Evolutionary conservation across 2,888 invertebrate genomes (phyloP), one percentile per base, ranked within the genome.

Genomic region (Achlya flavicornis): DNA sequence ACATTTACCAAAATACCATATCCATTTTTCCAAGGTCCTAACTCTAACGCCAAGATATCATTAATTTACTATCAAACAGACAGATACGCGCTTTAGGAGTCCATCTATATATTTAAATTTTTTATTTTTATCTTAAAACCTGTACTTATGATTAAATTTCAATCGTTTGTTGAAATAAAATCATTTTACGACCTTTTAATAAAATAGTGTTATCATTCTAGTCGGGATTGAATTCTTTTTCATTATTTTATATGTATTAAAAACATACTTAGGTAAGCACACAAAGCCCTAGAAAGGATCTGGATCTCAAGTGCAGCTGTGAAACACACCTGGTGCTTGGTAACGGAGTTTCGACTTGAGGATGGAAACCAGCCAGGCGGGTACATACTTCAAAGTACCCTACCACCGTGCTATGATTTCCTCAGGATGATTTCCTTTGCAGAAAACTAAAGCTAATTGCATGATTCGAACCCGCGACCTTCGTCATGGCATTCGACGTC

Each of bases 1-100:
- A 12, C 11, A 12, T 16, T 16, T 10, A 35, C 7, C 5, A 53
- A 53, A 53, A 53, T 53, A 19, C 53, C 53, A 19, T 10, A 53
- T 53, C 53, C 53, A 53, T 53, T 19, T 53, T 53, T 46, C n/a
- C 6, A n/a, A n/a, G n/a, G n/a, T n/a, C n/a, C n/a, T n/a, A n/a
- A n/a, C n/a, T 46, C 6, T 46, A 7, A 5, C n/a, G 7, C n/a
- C 6, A 7, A 14, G 14, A n/a, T 46, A 46, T 10, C 14, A 46
- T 46, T n/a, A n/a, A 46, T 46, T 46, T 46, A n/a, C n/a, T 46
- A n/a, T 19, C 7, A 19, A 19, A 19, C 8, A 8, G 53, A 19
- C 53, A 53, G 19, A 53, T 53, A 19, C 53, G 19, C 19, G 53
- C 53, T 53, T 19, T 53, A 8, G 16, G n/a, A 16, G 19, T n/a